These are phyloP conservation scores for Arge pagana DNA, from an alignment of 2,888 invertebrate genomes.

Conservation along the genomic window DNA sequence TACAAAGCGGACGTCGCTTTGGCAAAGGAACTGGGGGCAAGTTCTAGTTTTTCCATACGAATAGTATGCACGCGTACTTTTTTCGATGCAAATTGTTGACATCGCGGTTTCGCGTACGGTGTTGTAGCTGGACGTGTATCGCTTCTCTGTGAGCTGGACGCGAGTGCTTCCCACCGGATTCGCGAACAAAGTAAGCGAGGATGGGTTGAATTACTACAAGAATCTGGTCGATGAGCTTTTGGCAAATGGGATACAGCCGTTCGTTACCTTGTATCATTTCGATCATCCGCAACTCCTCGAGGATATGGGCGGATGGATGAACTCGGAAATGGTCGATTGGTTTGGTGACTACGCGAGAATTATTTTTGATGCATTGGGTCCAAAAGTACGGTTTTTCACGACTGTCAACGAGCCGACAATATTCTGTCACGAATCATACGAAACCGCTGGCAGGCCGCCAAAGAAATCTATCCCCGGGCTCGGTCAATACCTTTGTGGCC, in stretches of 20 bases:
- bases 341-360: slow-evolving; percentile 68
- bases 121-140: slow-evolving; percentile 54
- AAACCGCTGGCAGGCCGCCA: too few relatives aligned
- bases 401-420: slow-evolving; percentile 77
- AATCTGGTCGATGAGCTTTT: slow-evolving; percentile 53
- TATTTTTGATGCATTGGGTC: slow-evolving; percentile 64
- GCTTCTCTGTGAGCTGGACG: background rate
- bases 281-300: slow-evolving; percentile 68
- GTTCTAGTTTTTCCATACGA: too few relatives aligned
- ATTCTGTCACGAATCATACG: slow-evolving; percentile 54
- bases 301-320: too few relatives aligned
- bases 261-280: slow-evolving; percentile 74
- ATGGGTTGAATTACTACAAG: slow-evolving; percentile 58
- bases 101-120: slow-evolving; percentile 34
- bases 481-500: slow-evolving; percentile 67
- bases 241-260: slow-evolving; percentile 69
- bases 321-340: slow-evolving; percentile 66
- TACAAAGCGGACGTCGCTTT: slow-evolving; percentile 39
- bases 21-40: slow-evolving; percentile 38
- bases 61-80: background rate
- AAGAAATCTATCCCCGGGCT: slow-evolving; percentile 56
- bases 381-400: slow-evolving; percentile 70
- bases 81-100: too few relatives aligned
- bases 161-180: slow-evolving; percentile 52
- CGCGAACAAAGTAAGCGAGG: slow-evolving; percentile 28